Percentiles rank a stretch among this genome's conserved stretches.
phyloP scores from a whole-genome alignment of 2,888 invertebrate genomes.

The Plebejus anna region DNA sequence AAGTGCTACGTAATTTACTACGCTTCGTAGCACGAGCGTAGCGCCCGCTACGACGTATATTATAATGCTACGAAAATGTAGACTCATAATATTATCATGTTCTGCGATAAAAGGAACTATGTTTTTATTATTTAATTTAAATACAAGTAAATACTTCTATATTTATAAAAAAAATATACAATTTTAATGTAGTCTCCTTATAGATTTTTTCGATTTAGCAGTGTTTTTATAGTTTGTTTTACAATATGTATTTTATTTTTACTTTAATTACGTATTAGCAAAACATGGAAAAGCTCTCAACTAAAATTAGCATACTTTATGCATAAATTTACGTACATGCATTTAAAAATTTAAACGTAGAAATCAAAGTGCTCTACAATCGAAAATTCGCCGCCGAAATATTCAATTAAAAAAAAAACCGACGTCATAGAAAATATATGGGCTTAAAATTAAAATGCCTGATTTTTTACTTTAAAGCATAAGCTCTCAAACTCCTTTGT shows the following conservation, averaged over 20 bases:
- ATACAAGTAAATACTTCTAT: no score
- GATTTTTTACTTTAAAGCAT: not conserved
- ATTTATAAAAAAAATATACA: no score
- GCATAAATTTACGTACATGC: not conserved
- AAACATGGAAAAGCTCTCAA: not conserved
- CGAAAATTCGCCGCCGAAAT: not conserved
- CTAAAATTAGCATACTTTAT: not conserved
- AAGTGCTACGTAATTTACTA: slow-evolving; percentile 12
- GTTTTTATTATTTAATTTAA: no score
- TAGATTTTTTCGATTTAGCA: no score
- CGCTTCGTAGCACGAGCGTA: slow-evolving; percentile 3
- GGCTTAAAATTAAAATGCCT: not conserved
- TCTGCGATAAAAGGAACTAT: no score
- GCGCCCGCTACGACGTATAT: not conserved
- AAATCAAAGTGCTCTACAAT: not conserved
- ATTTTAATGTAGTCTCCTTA: no score
- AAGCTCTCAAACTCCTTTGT: no score
- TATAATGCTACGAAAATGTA: not conserved
- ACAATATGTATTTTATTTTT: not conserved
- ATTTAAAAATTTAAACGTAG: not conserved
- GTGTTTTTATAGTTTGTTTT: no score
- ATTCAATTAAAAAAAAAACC: not conserved
- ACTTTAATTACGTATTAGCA: not conserved
- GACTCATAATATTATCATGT: not conserved
- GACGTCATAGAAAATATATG: not conserved